Base-by-base conservation (phyloP, 2,888 invertebrate species). In the Sarcophaga caerulescens region DNA sequence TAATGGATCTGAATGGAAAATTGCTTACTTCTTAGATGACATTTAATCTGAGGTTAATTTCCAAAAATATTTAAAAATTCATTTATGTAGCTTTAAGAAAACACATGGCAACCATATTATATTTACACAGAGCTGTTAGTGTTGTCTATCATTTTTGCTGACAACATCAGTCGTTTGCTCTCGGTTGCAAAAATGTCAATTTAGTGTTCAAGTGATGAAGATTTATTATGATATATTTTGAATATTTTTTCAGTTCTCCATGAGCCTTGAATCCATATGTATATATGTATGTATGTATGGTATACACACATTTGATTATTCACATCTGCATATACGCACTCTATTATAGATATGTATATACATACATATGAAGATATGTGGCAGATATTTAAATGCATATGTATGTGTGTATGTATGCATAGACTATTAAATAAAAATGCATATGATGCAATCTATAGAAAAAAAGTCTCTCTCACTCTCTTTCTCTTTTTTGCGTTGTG, bases 151-250 rank as follows among this genome's bases (percentile, higher is more conserved):
- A 86, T 86, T 84, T 35, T 81, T 75, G 75, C 86, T 86, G 86
- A 86, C 86, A 86, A 84, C 86, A 86, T 86, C 86, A 86, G 86
- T 86, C 84, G 77, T 81, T 86, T 84, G 86, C 84, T 84, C 59
- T 86, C 78, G 84, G 81, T 86, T 86, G 86, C 84, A 84, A 85
- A 87, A 85, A 85, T 88, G 87, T 87, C 87, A 88, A 88, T 88
- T 88, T 87, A 86, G 84, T 77, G 85, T 87, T 87, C 84, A 88
- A 88, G 86, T 88, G 88, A 87, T 87, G 88, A 88, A 88, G 88
- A 88, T 87, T 88, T 88, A 88, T 88, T 87, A 87, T 87, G 87
- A 87, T 87, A 85, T 85, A 83, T 85, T 87, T 85, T 80, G 71
- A 81, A 76, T 60, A 77, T 78, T 81, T 74, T 75, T 71, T 52